These are phyloP conservation scores for Piezodorus guildinii DNA, from an alignment of 1,140 invertebrate genomes.

Conservation along the genomic window DNA sequence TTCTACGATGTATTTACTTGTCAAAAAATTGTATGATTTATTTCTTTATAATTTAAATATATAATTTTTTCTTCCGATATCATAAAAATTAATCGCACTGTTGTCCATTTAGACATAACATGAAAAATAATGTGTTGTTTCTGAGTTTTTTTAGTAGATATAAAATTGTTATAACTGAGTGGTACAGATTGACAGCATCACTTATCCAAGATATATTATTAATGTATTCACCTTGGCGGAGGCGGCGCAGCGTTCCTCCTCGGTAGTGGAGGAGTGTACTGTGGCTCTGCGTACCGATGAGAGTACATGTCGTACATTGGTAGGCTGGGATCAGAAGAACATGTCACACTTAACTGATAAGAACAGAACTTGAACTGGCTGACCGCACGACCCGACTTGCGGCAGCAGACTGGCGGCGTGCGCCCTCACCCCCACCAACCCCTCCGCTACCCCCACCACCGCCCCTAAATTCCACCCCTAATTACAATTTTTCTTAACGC, in stretches of 20 bases:
- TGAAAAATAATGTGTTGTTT: no score
- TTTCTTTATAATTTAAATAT: no score
- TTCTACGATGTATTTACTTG: no score
- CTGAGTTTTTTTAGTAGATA: no score
- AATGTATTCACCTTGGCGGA: not conserved
- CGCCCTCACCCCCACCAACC: conserved; percentile 1
- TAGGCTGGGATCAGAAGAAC: not conserved
- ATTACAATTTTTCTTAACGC: conserved; percentile 7
- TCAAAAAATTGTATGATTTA: no score
- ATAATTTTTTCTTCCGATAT: no score
- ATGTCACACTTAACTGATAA: not conserved
- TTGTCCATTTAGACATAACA: no score
- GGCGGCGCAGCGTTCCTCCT: conserved; percentile 18
- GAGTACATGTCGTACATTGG: conserved; percentile 20
- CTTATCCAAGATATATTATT: no score
- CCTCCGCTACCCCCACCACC: not conserved
- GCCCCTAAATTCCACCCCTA: conserved; percentile 1
- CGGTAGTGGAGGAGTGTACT: conserved; percentile 24
- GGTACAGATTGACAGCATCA: no score
- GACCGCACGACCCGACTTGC: not conserved
- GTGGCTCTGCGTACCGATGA: conserved; percentile 23
- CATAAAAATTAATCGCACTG: no score
- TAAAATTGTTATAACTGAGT: no score
- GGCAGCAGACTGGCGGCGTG: not conserved
- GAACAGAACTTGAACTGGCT: not conserved